Percentiles rank a stretch among this genome's conserved stretches.
These are phyloP conservation scores for Drosophila anomalata DNA, from an alignment of 2,888 invertebrate species.

Conservation along the genomic window DNA sequence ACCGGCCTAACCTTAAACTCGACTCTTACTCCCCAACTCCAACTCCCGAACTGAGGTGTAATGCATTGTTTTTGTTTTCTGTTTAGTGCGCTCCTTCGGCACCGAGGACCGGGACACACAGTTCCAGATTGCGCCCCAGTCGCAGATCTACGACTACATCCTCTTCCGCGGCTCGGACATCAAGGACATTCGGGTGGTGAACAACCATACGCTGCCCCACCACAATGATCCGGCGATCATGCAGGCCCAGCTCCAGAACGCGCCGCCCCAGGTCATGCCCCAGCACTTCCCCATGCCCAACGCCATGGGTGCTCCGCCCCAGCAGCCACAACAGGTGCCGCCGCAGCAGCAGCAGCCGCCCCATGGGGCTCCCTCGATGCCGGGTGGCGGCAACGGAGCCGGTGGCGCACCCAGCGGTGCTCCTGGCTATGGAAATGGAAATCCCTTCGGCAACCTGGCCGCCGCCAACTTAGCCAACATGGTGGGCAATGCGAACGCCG, in stretches of 20 bases:
- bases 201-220: conserved; percentile 92
- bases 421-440: conserved; percentile 78
- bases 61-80: conserved; percentile 15
- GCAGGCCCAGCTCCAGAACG: conserved; percentile 91
- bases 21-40: neutral
- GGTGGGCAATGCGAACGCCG: conserved; percentile 73
- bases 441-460: conserved; percentile 83
- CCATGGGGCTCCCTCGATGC: conserved; percentile 67
- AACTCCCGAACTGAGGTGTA: conserved; percentile 28
- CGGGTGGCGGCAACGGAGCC: conserved; percentile 70
- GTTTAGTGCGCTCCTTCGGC: conserved; percentile 97
- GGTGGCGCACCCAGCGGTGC: conserved; percentile 81
- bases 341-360: conserved; percentile 48
- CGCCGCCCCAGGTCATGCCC: conserved; percentile 84
- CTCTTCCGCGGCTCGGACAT: conserved; percentile 99
- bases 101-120: conserved; percentile 99
- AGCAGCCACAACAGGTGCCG: conserved; percentile 59
- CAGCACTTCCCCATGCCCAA: conserved; percentile 89
- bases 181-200: conserved; percentile 98
- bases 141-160: conserved; percentile 99
- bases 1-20: conserved; percentile 22
- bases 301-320: conserved; percentile 85
- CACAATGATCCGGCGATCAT: conserved; percentile 99
- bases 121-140: conserved; percentile 97
- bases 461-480: conserved; percentile 81